Conservation (phyloP, 2,113 vertebrate species). For the Melanostigma gelatinosum region DNA sequence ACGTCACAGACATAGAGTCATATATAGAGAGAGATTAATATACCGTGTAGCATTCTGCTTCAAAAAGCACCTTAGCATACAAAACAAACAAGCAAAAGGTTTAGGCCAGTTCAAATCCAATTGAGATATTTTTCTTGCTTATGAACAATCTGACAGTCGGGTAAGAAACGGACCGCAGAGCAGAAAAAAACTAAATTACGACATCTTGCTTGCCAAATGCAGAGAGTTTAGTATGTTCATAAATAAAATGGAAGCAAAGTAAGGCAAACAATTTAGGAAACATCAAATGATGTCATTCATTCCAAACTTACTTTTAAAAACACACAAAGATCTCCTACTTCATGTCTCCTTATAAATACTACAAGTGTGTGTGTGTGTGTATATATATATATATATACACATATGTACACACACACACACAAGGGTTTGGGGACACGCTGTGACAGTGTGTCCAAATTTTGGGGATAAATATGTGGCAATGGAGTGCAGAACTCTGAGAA, state of each 20-base stretch:
- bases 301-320: slow-evolving; percentile 6
- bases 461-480: slow-evolving; percentile 50
- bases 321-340: slow-evolving; percentile 17
- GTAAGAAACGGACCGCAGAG: background rate
- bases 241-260: background rate
- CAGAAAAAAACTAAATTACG: slow-evolving; percentile 1
- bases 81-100: slow-evolving; percentile 3
- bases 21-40: slow-evolving; percentile 3
- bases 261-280: background rate
- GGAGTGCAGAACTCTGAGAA: slow-evolving; percentile 44
- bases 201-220: background rate
- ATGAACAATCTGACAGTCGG: background rate
- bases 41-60: background rate
- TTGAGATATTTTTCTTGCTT: slow-evolving; percentile 6
- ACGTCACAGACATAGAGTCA: background rate
- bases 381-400: too few relatives aligned
- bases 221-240: background rate
- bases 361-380: background rate
- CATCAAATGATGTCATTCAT: background rate
- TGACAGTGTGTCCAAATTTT: background rate
- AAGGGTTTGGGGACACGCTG: background rate
- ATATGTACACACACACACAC: too few relatives aligned
- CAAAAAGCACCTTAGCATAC: background rate
- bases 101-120: slow-evolving; percentile 1
- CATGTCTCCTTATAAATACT: slow-evolving; percentile 1